Evolutionary conservation across 2,113 vertebrate species (phyloP).

Genomic region (Psittacus erithacus): DNA sequence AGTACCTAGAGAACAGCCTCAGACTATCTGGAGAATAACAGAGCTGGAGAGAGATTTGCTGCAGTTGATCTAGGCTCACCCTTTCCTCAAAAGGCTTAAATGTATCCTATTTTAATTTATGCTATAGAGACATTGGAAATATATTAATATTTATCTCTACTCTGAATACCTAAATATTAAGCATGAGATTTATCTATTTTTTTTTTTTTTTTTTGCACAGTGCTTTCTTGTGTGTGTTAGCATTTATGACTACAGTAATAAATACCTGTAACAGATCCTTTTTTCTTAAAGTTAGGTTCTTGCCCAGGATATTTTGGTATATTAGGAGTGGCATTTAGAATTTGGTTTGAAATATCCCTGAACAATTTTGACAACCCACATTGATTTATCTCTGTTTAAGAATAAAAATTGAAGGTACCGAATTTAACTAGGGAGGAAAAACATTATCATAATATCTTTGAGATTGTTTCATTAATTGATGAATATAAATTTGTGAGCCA

Average conservation of each 20-base stretch:
- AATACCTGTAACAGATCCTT: not conserved
- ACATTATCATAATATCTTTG: not conserved
- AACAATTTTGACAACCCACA: not conserved
- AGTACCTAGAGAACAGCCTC: not conserved
- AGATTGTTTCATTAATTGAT: not conserved
- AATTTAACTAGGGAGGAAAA: not conserved
- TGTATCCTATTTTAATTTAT: not conserved
- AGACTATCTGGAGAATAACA: not conserved
- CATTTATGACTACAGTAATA: not conserved
- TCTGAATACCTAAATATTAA: not conserved
- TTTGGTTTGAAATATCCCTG: not conserved
- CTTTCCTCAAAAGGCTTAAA: not conserved
- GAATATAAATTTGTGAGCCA: not conserved
- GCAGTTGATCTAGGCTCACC: not conserved
- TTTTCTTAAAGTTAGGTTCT: not conserved
- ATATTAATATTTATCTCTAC: not conserved
- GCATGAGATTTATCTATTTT: not conserved
- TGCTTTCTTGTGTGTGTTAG: not conserved
- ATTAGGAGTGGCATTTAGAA: not conserved
- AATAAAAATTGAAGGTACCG: not conserved
- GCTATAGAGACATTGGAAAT: not conserved
- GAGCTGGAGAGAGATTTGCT: not conserved
- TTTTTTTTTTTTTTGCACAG: not conserved
- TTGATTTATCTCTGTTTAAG: not conserved
- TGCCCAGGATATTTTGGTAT: not conserved